Percentiles rank a stretch among this genome's conserved stretches.
Evolutionary conservation across 2,888 invertebrate genomes (phyloP).

Genomic region (Philaethria dido): DNA sequence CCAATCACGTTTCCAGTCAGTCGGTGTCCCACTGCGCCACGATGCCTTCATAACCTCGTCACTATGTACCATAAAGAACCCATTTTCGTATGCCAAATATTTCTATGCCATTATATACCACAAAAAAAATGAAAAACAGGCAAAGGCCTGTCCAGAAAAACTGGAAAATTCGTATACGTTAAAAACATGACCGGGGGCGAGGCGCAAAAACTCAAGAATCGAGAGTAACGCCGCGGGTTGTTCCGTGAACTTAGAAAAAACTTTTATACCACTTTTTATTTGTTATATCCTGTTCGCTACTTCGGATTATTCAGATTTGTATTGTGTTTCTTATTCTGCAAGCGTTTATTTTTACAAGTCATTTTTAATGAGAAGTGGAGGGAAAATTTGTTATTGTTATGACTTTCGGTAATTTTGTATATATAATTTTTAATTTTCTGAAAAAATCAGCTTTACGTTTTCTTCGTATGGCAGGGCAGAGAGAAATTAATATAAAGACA

Average conservation of each 20-base stretch:
- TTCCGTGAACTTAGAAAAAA: slow-evolving; percentile 41
- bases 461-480: too few relatives aligned
- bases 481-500: too few relatives aligned
- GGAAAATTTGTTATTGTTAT: background rate
- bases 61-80: too few relatives aligned
- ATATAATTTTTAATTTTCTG: too few relatives aligned
- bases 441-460: too few relatives aligned
- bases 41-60: too few relatives aligned
- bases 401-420: background rate
- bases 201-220: slow-evolving; percentile 33
- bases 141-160: too few relatives aligned
- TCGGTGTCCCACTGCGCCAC: too few relatives aligned
- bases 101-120: too few relatives aligned
- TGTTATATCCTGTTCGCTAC: slow-evolving; percentile 35
- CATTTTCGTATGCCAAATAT: too few relatives aligned
- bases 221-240: slow-evolving; percentile 27
- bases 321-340: background rate
- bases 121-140: background rate
- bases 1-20: too few relatives aligned
- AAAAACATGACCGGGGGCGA: slow-evolving; percentile 10
- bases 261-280: slow-evolving; percentile 46
- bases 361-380: background rate
- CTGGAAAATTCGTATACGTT: slow-evolving; percentile 15
- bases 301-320: slow-evolving; percentile 17
- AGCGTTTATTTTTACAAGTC: slow-evolving; percentile 4